phyloP scores from a whole-genome alignment of 2,888 invertebrate genomes.

The Mythimna impura region DNA sequence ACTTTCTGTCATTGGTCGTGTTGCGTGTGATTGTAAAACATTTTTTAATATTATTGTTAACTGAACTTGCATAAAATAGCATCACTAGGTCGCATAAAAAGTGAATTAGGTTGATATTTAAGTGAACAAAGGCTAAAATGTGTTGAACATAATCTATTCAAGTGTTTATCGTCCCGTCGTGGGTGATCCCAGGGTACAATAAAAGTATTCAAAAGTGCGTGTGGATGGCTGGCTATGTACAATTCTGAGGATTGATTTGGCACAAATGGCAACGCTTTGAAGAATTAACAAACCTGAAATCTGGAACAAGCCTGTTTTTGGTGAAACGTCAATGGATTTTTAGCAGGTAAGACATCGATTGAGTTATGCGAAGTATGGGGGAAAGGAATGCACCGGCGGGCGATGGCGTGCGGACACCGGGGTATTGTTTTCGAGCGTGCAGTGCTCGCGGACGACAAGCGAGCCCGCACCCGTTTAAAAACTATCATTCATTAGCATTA shows the following conservation, averaged over 20 bases:
- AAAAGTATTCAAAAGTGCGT: constrained; percentile 70
- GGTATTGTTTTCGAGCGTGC: constrained; percentile 64
- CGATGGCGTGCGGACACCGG: constrained; percentile 54
- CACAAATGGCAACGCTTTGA: constrained; percentile 49
- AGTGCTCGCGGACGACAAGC: constrained; percentile 44
- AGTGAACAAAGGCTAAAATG: constrained; percentile 40
- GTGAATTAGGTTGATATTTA: constrained; percentile 21
- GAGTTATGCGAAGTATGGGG: constrained; percentile 63
- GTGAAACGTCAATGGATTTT: constrained; percentile 78
- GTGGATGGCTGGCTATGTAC: constrained; percentile 56
- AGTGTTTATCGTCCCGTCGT: constrained; percentile 66
- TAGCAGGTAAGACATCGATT: constrained; percentile 78
- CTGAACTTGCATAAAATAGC: constrained; percentile 18
- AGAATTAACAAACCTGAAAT: constrained; percentile 14
- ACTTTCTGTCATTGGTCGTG: constrained; percentile 42
- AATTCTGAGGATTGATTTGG: constrained; percentile 48
- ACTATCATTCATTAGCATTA: constrained; percentile 46
- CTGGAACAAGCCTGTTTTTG: constrained; percentile 33
- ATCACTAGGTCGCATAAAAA: constrained; percentile 19
- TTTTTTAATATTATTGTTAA: constrained; percentile 50
- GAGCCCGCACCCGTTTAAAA: constrained; percentile 21
- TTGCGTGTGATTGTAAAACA: constrained; percentile 30
- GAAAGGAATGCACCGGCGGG: constrained; percentile 73
- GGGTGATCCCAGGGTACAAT: constrained; percentile 67
- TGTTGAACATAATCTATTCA: constrained; percentile 50